These are phyloP conservation scores for Watsonalla binaria DNA, from an alignment of 2,888 invertebrate genomes.

Conservation along the genomic window DNA sequence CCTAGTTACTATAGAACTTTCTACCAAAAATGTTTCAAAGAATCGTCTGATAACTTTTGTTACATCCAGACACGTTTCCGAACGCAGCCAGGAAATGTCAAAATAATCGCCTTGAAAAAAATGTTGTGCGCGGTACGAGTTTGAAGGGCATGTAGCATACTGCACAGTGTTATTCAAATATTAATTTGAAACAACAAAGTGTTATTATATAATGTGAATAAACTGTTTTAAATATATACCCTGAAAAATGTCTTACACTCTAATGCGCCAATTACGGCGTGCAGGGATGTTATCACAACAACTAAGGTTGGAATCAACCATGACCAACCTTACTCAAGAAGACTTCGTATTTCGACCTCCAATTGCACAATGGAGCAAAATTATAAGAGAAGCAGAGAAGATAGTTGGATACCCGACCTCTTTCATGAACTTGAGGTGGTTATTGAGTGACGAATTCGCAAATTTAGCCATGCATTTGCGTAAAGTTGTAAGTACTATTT, in stretches of 20 bases:
- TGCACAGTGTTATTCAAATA: constrained; percentile 23
- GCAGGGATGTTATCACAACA: constrained; percentile 50
- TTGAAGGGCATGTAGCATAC: constrained; percentile 6
- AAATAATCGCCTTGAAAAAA: constrained; percentile 38
- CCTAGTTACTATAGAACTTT: no score
- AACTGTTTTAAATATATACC: constrained; percentile 5
- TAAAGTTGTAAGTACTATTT: constrained; percentile 63
- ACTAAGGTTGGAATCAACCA: constrained; percentile 58
- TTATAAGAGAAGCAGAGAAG: constrained; percentile 72
- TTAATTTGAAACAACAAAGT: constrained; percentile 9
- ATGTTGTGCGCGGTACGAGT: constrained; percentile 13
- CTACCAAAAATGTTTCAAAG: no score
- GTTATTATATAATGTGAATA: constrained; percentile 23
- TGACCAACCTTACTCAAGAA: constrained; percentile 65
- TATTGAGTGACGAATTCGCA: constrained; percentile 81
- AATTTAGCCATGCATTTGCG: constrained; percentile 77
- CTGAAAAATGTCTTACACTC: constrained; percentile 56
- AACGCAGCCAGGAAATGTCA: constrained; percentile 43
- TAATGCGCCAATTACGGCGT: constrained; percentile 62
- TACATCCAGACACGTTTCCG: constrained; percentile 20
- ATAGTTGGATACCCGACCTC: constrained; percentile 79
- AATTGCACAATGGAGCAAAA: constrained; percentile 63
- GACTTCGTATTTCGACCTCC: constrained; percentile 68
- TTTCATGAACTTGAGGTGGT: constrained; percentile 79
- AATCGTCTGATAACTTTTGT: no score